These are phyloP conservation scores for Mesorhabditis sp. DNA, from an alignment of 2,888 invertebrate species.

Conservation along the genomic window DNA sequence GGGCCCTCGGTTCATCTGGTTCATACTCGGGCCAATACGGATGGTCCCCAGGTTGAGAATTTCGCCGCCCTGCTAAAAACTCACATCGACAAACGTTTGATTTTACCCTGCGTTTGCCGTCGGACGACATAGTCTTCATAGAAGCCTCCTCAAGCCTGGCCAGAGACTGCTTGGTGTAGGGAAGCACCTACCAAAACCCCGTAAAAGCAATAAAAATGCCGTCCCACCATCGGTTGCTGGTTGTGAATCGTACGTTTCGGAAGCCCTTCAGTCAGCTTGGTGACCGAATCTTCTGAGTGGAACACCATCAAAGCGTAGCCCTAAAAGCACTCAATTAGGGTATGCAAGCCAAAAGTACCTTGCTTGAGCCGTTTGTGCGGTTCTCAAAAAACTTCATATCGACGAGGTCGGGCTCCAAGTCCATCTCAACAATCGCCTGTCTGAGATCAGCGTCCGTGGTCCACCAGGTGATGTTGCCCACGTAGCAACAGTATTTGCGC, in stretches of 20 bases:
- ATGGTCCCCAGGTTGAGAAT: constrained; percentile 49
- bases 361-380: constrained; percentile 71
- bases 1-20: background rate
- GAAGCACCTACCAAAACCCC: constrained; percentile 69
- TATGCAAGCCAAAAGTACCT: background rate
- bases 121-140: constrained; percentile 19
- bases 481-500: constrained; percentile 74
- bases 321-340: constrained; percentile 17
- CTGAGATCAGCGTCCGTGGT: constrained; percentile 54
- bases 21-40: constrained; percentile 33
- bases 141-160: constrained; percentile 49
- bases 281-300: constrained; percentile 74
- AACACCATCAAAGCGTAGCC: constrained; percentile 88
- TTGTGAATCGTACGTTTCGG: constrained; percentile 88
- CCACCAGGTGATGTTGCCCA: constrained; percentile 93
- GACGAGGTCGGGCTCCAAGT: constrained; percentile 72
- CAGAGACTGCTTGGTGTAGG: constrained; percentile 84
- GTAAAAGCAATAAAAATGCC: background rate
- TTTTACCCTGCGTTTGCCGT: too few relatives aligned
- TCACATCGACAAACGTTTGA: too few relatives aligned
- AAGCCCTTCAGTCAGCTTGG: constrained; percentile 78
- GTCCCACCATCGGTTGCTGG: constrained; percentile 74
- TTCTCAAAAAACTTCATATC: constrained; percentile 99
- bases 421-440: too few relatives aligned
- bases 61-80: constrained; percentile 17